phyloP scores from a whole-genome alignment of 1,140 invertebrate genomes.

The Trachelipus rathkii region DNA sequence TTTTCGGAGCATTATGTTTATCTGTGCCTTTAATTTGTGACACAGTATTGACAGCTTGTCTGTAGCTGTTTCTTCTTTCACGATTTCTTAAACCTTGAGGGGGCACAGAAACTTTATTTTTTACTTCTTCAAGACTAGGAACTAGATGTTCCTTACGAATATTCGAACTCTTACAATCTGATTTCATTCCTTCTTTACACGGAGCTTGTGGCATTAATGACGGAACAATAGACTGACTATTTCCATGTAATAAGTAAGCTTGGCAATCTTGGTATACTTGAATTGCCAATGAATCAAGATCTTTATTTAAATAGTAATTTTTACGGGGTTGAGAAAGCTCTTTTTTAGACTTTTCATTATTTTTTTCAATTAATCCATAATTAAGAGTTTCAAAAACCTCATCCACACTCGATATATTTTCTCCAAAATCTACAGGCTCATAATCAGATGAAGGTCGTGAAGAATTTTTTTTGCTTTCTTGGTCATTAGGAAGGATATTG shows the following conservation, averaged over 20 bases:
- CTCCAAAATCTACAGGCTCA: constrained; percentile 42
- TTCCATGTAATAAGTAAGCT: constrained; percentile 44
- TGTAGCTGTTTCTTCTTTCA: constrained; percentile 52
- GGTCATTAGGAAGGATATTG: neutral
- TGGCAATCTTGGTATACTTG: constrained; percentile 39
- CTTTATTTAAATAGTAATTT: constrained; percentile 25
- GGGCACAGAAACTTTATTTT: constrained; percentile 46
- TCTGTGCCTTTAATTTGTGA: constrained; percentile 18
- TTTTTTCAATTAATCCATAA: constrained; percentile 33
- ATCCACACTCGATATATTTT: constrained; percentile 36
- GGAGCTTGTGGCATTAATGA: constrained; percentile 36
- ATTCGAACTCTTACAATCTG: neutral
- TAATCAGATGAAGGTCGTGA: constrained; percentile 27
- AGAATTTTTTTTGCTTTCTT: constrained; percentile 24
- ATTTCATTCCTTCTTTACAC: constrained; percentile 11
- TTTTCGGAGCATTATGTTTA: constrained; percentile 23
- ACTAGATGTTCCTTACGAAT: neutral
- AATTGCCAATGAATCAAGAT: constrained; percentile 35
- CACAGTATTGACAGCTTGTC: constrained; percentile 51
- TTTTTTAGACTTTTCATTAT: constrained; percentile 7
- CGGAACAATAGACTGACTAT: constrained; percentile 38
- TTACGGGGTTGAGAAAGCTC: neutral
- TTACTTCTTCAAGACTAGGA: constrained; percentile 35
- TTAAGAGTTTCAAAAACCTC: constrained; percentile 42
- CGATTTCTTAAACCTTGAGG: constrained; percentile 48